Base-by-base conservation (phyloP, 2,888 invertebrate genomes). In the Latrodectus elegans region DNA sequence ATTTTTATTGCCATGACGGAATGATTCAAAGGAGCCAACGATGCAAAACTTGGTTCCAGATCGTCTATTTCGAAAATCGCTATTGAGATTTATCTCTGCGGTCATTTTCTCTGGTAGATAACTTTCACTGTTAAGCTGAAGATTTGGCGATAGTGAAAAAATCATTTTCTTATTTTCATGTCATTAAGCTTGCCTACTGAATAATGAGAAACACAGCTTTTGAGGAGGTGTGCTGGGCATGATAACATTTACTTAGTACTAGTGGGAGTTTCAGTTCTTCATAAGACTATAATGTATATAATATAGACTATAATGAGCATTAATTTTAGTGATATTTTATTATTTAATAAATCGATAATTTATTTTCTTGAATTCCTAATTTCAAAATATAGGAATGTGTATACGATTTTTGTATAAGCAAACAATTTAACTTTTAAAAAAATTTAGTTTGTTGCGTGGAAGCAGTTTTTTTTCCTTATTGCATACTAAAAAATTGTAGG, bases 61-160 rank as follows among this genome's bases (percentile, higher is more conserved):
- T 70, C 84, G 74, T 26, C 77, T 84, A 52, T 51, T 67, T 8
- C 77, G 73, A 84, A 84, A 84, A 84, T 84, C 77, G 67, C 38
- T 60, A 12, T 15, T 38, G 53, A 64, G 84, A 84, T 77, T 84
- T 84, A 72, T 84, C 72, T 84, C 67, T 71, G 15, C 55, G n/a
- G 64, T 73, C 52, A 49, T 74, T 81, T 67, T 49, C 53, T 65
- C 52, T 73, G 68, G 22, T 67, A 77, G 68, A 77, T 77, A 77
- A 77, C 74, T 74, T 81, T 81, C 81, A 53, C 73, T 81, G 67
- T 67, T 60, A 67, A 67, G 26, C 49, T 74, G 52, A 73, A 78
- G 68, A 70, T 53, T 52, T 53, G 53, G 38, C 67, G 73, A 81
- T 78, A 78, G 68, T 68, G 81, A 65, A 51, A 22, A 81, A 81